Evolutionary conservation across 2,113 vertebrate genomes (phyloP), one percentile per base, ranked within the genome.

Genomic region (Pseudorectes ferrugineus): DNA sequence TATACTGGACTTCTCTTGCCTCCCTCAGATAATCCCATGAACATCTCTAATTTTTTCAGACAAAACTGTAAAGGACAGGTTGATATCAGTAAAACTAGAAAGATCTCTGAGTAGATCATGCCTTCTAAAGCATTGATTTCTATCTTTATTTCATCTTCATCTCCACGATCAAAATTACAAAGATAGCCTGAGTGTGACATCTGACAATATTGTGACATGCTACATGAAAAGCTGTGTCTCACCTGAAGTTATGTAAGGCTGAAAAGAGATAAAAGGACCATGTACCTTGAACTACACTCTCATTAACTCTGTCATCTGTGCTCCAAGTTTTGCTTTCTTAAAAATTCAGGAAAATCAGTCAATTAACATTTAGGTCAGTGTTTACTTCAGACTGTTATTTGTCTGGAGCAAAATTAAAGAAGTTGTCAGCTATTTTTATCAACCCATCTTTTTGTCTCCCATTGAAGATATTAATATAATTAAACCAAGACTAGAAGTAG

Each of bases 281-380:
- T 19, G 33, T n/a, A 58, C 4, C 29, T 89, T 73, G 29, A 77
- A 73, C 58, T 77, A 33, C 6, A 42, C 48, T 82, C 24, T 68
- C 49, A 73, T 51, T 79, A 87, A 9, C 18, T 72, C 33, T 59
- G 4, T 46, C 80, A 91, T 61, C 59, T 76, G 12, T 76, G 31
- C 8, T 88, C 24, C 24, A 61, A 61, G 42, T 72, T 67, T 24
- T 80, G 10, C 24, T 66, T 73, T 94, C 40, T 72, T 61, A 65
- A 46, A 92, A 92, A 88, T 61, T 65, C 45, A 84, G 33, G 36
- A n/a, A 96, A 66, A 12, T 54, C 29, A 85, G 58, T 72, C 59
- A 85, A 82, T 91, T 92, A 91, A 84, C 20, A 33, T 81, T 89
- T 83, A 92, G 23, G 57, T 93, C 67, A 87, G 43, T 75, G 19